These are phyloP conservation scores for Drosophila rufa DNA, from an alignment of 1,140 invertebrate genomes.

Conservation along the genomic window DNA sequence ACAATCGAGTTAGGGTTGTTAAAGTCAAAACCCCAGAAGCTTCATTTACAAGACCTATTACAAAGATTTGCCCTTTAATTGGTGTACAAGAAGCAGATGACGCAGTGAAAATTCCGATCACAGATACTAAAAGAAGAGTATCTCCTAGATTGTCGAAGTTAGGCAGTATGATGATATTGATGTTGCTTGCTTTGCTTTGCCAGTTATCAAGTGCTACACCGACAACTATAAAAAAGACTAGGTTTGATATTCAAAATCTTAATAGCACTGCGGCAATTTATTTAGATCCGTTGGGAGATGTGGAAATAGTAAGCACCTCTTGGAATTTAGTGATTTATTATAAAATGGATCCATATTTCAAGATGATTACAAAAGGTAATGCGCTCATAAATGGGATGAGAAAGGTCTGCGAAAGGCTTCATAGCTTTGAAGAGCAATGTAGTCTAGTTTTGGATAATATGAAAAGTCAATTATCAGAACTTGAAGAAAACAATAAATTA, in stretches of 20 bases:
- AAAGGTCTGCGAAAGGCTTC: neutral
- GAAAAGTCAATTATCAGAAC: neutral
- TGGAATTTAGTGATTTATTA: constrained; percentile 5
- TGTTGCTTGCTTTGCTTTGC: neutral
- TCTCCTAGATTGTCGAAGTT: constrained; percentile 5
- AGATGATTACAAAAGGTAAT: neutral
- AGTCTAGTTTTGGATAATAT: neutral
- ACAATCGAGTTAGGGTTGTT: neutral
- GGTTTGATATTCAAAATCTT: neutral
- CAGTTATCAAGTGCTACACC: neutral
- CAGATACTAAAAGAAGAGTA: neutral
- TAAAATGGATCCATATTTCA: neutral
- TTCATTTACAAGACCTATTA: constrained; percentile 5
- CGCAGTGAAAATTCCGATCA: neutral
- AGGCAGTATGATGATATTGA: neutral
- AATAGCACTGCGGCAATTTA: constrained; percentile 3
- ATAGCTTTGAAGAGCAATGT: neutral
- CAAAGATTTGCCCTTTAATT: constrained; percentile 1
- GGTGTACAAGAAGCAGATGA: neutral
- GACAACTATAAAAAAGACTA: neutral
- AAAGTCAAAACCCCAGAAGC: constrained; percentile 5
- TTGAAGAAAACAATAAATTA: neutral
- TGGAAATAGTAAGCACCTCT: neutral
- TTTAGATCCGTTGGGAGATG: neutral
- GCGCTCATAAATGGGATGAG: neutral